phyloP scores from a whole-genome alignment of 2,113 vertebrate genomes.

The Astur gentilis region DNA sequence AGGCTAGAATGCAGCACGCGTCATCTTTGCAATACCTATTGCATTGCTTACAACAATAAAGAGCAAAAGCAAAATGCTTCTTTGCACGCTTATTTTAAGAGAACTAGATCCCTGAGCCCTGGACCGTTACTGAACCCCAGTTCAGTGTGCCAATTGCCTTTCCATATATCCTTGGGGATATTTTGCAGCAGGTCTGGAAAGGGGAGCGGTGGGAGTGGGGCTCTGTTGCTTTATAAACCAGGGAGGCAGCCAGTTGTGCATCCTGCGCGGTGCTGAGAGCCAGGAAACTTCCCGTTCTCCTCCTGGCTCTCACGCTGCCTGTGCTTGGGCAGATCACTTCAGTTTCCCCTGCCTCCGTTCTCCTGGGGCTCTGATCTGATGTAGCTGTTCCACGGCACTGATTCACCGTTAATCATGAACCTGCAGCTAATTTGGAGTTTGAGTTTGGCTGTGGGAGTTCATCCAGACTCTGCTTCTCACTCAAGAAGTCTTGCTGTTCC shows the following conservation, averaged over 20 bases:
- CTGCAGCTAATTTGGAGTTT: neutral
- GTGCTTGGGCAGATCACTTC: rapidly evolving
- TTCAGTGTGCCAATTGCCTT: rapidly evolving
- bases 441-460: neutral
- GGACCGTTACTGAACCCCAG: neutral
- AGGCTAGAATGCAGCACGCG: rapidly evolving
- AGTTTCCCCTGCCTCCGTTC: neutral
- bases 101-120: neutral
- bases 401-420: neutral
- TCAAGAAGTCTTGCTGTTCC: neutral
- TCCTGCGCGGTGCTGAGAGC: neutral
- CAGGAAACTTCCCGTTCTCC: neutral
- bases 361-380: neutral
- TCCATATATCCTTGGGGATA: neutral
- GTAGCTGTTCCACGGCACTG: neutral
- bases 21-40: neutral
- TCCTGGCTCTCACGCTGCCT: neutral
- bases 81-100: neutral
- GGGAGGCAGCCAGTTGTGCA: neutral
- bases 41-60: neutral
- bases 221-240: rapidly evolving
- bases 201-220: rapidly evolving
- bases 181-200: neutral
- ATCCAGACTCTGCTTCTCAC: neutral
- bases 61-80: neutral